phyloP scores from a whole-genome alignment of 2,888 invertebrate species.

The Mesoligia furuncula region DNA sequence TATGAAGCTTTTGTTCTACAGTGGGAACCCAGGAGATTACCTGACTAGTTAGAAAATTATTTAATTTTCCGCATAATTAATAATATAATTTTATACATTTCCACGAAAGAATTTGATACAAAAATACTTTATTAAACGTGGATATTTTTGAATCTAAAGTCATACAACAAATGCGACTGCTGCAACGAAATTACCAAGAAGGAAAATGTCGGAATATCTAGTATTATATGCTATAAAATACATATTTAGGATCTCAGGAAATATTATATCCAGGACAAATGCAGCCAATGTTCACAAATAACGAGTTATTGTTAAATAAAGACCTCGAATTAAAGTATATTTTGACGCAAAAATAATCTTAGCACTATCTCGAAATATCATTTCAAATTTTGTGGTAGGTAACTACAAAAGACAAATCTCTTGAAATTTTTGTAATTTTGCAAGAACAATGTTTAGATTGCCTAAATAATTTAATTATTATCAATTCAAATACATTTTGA shows the following conservation, averaged over 20 bases:
- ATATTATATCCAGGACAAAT: not conserved
- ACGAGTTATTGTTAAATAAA: not conserved
- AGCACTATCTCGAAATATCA: not conserved
- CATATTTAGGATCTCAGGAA: not conserved
- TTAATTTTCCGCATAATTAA: too few species aligned
- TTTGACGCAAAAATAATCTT: not conserved
- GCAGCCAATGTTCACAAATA: not conserved
- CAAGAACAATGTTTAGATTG: not conserved
- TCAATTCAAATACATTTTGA: conserved; percentile 1
- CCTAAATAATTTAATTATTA: conserved; percentile 1
- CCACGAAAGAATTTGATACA: not conserved
- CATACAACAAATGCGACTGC: not conserved
- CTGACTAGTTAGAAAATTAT: not conserved
- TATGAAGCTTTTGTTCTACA: not conserved
- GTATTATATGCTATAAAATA: not conserved
- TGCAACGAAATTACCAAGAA: not conserved
- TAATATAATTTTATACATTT: too few species aligned
- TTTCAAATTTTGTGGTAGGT: not conserved
- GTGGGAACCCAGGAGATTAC: not conserved
- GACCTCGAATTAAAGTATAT: not conserved
- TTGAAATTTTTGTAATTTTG: not conserved
- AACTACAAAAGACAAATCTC: not conserved
- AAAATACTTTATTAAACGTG: not conserved
- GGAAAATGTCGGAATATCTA: not conserved
- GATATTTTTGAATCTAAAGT: not conserved